Evolutionary conservation across 2,888 invertebrate genomes (phyloP).

Genomic region (Xestia xanthographa): DNA sequence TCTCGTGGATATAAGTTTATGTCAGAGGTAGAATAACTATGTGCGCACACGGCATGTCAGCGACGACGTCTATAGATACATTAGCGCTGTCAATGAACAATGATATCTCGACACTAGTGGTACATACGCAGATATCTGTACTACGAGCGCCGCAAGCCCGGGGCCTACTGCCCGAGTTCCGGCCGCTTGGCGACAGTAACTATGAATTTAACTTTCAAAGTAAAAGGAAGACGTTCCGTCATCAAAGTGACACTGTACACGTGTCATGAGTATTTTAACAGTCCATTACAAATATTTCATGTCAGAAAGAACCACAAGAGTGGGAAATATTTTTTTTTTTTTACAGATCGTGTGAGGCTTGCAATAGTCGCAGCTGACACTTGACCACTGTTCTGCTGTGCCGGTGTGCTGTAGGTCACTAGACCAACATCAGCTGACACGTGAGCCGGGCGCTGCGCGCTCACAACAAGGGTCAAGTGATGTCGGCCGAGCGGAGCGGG

Average conservation of each 20-base stretch:
- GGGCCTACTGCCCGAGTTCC: conserved; percentile 10
- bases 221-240: conserved; percentile 13
- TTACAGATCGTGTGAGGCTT: not conserved
- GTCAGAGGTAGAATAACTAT: conserved; percentile 6
- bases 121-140: conserved; percentile 30
- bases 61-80: conserved; percentile 1
- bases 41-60: not conserved
- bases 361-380: conserved; percentile 4
- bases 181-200: conserved; percentile 43
- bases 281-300: conserved; percentile 37
- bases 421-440: not conserved
- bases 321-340: not conserved
- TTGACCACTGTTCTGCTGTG: not conserved
- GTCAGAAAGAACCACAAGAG: conserved; percentile 21
- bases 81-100: conserved; percentile 13
- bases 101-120: conserved; percentile 26
- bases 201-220: conserved; percentile 10
- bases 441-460: not conserved
- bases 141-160: conserved; percentile 24
- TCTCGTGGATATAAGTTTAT: not conserved
- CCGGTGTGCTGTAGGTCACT: not conserved
- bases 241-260: conserved; percentile 22
- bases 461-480: not conserved
- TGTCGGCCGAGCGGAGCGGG: not conserved
- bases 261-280: conserved; percentile 51